Percentiles rank a stretch among this genome's conserved stretches.
Evolutionary conservation across 2,113 vertebrate genomes (phyloP).

Genomic region (Asarcornis scutulata): DNA sequence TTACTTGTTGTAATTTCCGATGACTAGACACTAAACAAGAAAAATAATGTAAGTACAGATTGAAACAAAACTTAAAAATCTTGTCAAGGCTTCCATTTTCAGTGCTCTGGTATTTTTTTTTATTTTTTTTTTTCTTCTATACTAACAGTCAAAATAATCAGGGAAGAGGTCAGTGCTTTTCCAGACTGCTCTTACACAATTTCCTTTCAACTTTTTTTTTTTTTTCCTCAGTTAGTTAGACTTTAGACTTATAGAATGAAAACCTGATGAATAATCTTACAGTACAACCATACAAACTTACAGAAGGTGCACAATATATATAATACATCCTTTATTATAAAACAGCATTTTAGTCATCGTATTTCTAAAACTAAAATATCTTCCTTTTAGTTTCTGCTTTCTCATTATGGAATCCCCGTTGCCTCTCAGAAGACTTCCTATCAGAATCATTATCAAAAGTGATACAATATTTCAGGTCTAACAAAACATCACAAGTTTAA

Average conservation of each 20-base stretch:
- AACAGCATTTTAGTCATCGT: background rate
- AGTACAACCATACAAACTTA: background rate
- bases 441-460: background rate
- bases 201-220: background rate
- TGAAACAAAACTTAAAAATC: background rate
- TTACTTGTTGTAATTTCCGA: background rate
- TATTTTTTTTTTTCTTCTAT: background rate
- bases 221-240: background rate
- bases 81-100: background rate
- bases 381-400: background rate
- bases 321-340: background rate
- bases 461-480: background rate
- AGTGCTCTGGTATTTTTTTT: background rate
- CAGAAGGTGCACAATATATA: background rate
- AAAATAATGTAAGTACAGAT: background rate
- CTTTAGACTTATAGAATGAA: background rate
- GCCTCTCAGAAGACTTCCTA: background rate
- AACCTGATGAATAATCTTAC: background rate
- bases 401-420: background rate
- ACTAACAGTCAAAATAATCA: background rate
- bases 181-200: background rate
- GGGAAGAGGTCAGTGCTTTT: background rate
- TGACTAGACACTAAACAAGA: background rate
- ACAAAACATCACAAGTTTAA: background rate
- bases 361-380: background rate